Evolutionary conservation across 2,797 vertebrate genomes (phyloP), one percentile per base, ranked within the genome.

Genomic region (Lerista edwardsae): DNA sequence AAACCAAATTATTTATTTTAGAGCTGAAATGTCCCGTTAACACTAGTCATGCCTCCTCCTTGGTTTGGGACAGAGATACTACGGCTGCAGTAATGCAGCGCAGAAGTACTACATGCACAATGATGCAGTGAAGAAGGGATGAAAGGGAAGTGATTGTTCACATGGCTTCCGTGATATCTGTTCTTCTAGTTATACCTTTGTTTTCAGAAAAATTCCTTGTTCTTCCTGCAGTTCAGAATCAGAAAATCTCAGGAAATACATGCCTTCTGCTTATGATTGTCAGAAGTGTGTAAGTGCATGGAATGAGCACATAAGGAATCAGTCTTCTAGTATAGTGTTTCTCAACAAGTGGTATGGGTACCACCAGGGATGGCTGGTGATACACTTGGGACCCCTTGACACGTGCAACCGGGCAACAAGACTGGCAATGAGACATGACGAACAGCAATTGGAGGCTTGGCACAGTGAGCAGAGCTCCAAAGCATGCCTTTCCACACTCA

Each of bases 1-100:
- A 90, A 91, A 84, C 84, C 86, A 90, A 67, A 91, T 79, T 62
- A 61, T 84, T 89, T 39, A 27, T 75, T 75, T 36, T 27, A n/a
- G 47, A 75, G 47, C 80, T 21, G 82, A 88, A 77, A 78, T 64
- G 17, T 3, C 80, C 61, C 67, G 10, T 65, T 41, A 67, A 31
- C 29, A 57, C 74, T 79, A 79, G 27, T 41, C 27, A 67, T 55
- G 36, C 61, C 79, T 17, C 61, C 36, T 74, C 7, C 57, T 44
- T 39, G 7, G 36, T 87, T 83, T 91, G 69, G 10, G 25, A 84
- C 82, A 91, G 83, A 88, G 78, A 80, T 79, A 90, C 34, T 69
- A 83, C 5, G 39, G 31, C 69, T 59, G 41, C 29, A 57, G 27
- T 73, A 36, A 74, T 17, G 31, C 41, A 62, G 65, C 69, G 19